Conservation (phyloP, 2,113 vertebrate genomes). For the Rattus rattus region DNA sequence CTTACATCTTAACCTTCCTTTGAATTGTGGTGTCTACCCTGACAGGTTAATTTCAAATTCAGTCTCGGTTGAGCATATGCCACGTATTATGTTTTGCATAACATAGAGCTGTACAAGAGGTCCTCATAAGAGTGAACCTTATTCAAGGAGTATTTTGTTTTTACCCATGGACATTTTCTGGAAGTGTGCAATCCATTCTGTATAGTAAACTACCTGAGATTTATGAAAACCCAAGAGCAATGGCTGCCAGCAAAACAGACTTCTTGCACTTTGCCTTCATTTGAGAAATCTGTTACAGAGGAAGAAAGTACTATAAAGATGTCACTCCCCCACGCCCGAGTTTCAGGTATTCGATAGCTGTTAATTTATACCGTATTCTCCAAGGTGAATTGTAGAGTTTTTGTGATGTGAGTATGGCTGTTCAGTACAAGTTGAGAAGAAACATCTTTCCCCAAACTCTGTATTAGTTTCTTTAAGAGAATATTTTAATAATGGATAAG, state of each 20-base stretch:
- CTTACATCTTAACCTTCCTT: constrained; percentile 57
- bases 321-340: not conserved
- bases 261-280: not conserved
- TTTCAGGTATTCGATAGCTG: constrained; percentile 39
- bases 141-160: constrained; percentile 84
- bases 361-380: constrained; percentile 48
- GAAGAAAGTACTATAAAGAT: not conserved
- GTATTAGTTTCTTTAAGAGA: not conserved
- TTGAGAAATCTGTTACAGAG: not conserved
- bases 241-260: not conserved
- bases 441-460: not conserved
- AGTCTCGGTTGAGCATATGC: constrained; percentile 87
- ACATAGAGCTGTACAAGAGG: constrained; percentile 89
- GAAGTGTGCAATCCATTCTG: constrained; percentile 76
- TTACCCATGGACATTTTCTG: constrained; percentile 79
- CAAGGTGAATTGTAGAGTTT: not conserved
- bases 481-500: constrained; percentile 21
- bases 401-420: not conserved
- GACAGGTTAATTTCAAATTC: constrained; percentile 89
- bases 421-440: not conserved
- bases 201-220: constrained; percentile 67
- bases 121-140: constrained; percentile 85
- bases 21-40: constrained; percentile 83
- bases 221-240: constrained; percentile 41
- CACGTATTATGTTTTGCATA: constrained; percentile 88